Evolutionary conservation across 2,888 invertebrate genomes (phyloP), one percentile per base, ranked within the genome.

Genomic region (Tiliacea citrago): DNA sequence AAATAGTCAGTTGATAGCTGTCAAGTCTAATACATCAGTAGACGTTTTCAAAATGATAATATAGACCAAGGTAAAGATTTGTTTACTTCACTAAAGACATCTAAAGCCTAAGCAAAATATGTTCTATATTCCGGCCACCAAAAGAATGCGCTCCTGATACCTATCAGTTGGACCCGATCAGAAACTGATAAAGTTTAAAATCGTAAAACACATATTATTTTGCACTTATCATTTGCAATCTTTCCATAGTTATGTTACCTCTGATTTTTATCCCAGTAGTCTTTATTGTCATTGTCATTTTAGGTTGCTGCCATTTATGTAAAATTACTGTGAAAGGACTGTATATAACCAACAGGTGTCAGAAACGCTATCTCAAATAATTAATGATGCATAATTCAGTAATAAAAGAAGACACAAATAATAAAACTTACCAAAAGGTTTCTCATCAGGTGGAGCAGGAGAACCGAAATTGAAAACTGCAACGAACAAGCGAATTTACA

Each of bases 401-500:
- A 39, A 39, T 39, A 39, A 39, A 39, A 39, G 39, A 39, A 6
- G 8, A 29, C 13, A 58, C 0, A 35, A 24, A 35, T 51, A 61
- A 47, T 18, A 29, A 47, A 66, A 67, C 72, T 73, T 47, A 78
- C 79, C 62, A 45, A 78, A 57, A 35, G 66, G 63, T 63, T 65
- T 65, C 0, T 47, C 4, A 49, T 51, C 21, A 45, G 5, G 6
- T 24, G 60, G 18, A 9, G 8, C 21, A 53, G 24, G 10, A 29
- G 45, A 66, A 61, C 24, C 51, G 9, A 61, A 29, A 29, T 18
- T 16, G 21, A 75, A 45, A 29, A 80, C 65, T 45, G 42, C 49
- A 61, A 66, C 1, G 1, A 58, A 66, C 29, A 29, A 29, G 29
- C 29, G 29, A 29, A 29, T 29, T 2, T 2, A 2, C 3, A 29